Evolutionary conservation across 2,888 invertebrate genomes (phyloP).

Genomic region (Dexiosoma caninum): DNA sequence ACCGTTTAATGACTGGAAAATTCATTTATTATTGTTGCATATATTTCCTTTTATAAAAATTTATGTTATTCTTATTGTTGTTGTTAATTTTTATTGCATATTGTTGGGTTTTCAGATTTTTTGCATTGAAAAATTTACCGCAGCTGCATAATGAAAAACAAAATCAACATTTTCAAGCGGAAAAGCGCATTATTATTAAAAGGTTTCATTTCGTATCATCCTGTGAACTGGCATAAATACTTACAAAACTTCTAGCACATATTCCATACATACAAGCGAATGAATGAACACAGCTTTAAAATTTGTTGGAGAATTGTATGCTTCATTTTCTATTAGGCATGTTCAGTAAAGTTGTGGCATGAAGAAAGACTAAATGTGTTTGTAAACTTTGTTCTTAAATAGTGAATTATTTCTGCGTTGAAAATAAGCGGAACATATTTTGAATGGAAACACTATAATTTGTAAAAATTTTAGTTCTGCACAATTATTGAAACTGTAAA

Average conservation of each 20-base stretch:
- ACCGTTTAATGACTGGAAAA: constrained; percentile 59
- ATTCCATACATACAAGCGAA: background rate
- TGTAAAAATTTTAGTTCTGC: no score
- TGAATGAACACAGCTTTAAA: background rate
- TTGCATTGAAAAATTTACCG: constrained; percentile 1
- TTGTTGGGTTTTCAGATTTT: background rate
- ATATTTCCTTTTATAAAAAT: background rate
- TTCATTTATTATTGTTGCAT: constrained; percentile 48
- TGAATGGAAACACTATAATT: no score
- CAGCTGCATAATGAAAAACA: constrained; percentile 40
- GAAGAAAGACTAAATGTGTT: no score
- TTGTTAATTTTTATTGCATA: background rate
- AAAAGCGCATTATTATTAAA: constrained; percentile 63
- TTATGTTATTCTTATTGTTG: background rate
- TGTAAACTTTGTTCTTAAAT: no score
- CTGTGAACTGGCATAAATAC: constrained; percentile 46
- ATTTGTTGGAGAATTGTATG: background rate
- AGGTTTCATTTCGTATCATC: constrained; percentile 49
- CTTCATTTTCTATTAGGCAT: background rate
- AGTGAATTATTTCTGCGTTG: no score
- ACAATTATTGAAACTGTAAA: no score
- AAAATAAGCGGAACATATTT: no score
- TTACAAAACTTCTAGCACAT: constrained; percentile 12
- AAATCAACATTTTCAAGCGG: constrained; percentile 59
- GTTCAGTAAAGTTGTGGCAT: background rate